These are phyloP conservation scores for Hephaestus fuliginosus DNA, from an alignment of 2,797 vertebrate genomes.

Conservation along the genomic window DNA sequence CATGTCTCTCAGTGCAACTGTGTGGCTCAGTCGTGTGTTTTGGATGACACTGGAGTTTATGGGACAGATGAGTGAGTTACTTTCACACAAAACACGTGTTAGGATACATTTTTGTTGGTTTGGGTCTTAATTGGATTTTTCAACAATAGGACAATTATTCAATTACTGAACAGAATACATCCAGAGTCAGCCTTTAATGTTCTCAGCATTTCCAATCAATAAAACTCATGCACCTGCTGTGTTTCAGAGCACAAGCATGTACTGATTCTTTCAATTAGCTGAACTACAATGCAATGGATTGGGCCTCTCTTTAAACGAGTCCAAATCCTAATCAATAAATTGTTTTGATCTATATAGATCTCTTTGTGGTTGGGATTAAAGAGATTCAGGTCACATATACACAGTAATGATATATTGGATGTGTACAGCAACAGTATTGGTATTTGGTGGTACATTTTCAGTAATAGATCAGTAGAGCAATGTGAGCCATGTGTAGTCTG, in stretches of 20 bases:
- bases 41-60: not conserved
- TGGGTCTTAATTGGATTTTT: slow-evolving; percentile 1
- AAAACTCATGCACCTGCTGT: not conserved
- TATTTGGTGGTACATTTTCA: not conserved
- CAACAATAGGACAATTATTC: not conserved
- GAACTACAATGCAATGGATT: not conserved
- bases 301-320: not conserved
- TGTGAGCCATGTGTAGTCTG: not conserved
- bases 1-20: not conserved
- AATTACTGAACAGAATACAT: no score
- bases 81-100: not conserved
- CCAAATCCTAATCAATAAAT: slow-evolving; percentile 31
- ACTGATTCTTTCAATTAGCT: not conserved
- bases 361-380: not conserved
- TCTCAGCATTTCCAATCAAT: not conserved
- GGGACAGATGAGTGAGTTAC: not conserved
- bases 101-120: not conserved
- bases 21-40: not conserved
- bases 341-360: not conserved
- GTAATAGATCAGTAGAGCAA: slow-evolving; percentile 36
- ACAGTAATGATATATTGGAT: slow-evolving; percentile 9
- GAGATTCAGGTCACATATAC: slow-evolving; percentile 18
- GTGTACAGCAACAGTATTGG: slow-evolving; percentile 7
- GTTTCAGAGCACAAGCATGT: not conserved
- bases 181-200: not conserved